phyloP scores from a whole-genome alignment of 2,888 invertebrate species.

The Polymixis flavicincta region DNA sequence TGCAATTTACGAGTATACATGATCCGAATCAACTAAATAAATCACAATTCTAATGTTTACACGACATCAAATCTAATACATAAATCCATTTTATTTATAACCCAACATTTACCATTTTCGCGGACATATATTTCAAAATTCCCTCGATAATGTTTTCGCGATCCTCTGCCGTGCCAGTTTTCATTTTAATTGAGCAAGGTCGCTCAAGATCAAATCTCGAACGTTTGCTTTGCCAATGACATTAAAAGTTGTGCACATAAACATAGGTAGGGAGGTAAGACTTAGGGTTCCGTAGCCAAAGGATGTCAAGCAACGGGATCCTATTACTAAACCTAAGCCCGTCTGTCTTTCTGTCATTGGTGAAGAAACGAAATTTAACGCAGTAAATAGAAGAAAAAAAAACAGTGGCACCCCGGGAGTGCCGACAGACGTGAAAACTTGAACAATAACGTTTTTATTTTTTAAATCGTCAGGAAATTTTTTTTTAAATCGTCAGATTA shows the following conservation, averaged over 20 bases:
- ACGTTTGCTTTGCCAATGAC: conserved; percentile 30
- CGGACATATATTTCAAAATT: conserved; percentile 16
- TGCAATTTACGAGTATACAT: conserved; percentile 31
- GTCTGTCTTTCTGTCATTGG: not conserved
- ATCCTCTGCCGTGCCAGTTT: conserved; percentile 17
- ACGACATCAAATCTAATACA: conserved; percentile 9
- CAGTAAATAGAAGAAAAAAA: too few relatives aligned
- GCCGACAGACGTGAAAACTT: too few relatives aligned
- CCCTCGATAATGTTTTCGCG: conserved; percentile 28
- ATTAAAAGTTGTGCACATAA: conserved; percentile 11
- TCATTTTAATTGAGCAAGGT: conserved; percentile 51
- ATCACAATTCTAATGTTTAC: conserved; percentile 29
- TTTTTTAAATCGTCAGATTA: too few relatives aligned
- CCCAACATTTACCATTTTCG: conserved; percentile 19
- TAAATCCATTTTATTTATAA: conserved; percentile 30
- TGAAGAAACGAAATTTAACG: not conserved
- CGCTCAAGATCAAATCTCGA: conserved; percentile 11
- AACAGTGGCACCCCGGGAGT: too few relatives aligned
- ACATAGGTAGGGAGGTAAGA: not conserved
- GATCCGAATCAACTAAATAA: conserved; percentile 26
- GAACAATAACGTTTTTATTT: too few relatives aligned
- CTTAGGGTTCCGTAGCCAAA: not conserved
- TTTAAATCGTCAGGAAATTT: too few relatives aligned
- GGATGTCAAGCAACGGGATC: not conserved
- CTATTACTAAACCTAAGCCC: not conserved